A percentile compares a stretch with the other conserved stretches of the same genome.
Evolutionary conservation across 2,888 invertebrate genomes (phyloP).

Genomic region (Apamea monoglypha): DNA sequence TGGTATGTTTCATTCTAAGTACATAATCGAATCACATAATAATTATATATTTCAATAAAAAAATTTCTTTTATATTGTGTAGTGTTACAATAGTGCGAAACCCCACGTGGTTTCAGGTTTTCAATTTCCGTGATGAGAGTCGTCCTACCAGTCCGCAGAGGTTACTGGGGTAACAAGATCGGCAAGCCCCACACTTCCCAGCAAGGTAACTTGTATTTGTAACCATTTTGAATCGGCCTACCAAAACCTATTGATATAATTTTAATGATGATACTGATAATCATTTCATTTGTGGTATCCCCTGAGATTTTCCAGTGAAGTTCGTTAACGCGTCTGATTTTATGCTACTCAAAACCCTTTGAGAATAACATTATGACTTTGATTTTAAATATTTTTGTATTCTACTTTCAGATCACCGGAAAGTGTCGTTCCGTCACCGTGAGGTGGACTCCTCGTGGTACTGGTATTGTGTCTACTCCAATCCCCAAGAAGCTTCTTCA

Average conservation of each 20-base stretch:
- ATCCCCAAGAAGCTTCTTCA: constrained; percentile 99
- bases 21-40: too few relatives aligned
- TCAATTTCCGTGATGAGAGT: constrained; percentile 87
- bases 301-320: constrained; percentile 91
- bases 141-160: constrained; percentile 99
- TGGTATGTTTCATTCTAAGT: not conserved
- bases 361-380: not conserved
- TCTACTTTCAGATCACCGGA: constrained; percentile 95
- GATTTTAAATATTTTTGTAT: constrained; percentile 4
- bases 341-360: not conserved
- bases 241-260: not conserved
- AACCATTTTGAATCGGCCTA: not conserved
- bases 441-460: constrained; percentile 99
- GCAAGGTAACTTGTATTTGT: constrained; percentile 93
- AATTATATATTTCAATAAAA: not conserved
- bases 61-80: not conserved
- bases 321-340: constrained; percentile 87
- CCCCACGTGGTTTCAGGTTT: constrained; percentile 79
- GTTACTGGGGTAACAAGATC: constrained; percentile 99
- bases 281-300: constrained; percentile 93
- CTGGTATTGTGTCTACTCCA: constrained; percentile 99
- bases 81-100: not conserved
- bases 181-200: constrained; percentile 99
- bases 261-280: constrained; percentile 88
- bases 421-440: constrained; percentile 99